phyloP scores from a whole-genome alignment of 2,113 vertebrate species.

The Agelaius tricolor region DNA sequence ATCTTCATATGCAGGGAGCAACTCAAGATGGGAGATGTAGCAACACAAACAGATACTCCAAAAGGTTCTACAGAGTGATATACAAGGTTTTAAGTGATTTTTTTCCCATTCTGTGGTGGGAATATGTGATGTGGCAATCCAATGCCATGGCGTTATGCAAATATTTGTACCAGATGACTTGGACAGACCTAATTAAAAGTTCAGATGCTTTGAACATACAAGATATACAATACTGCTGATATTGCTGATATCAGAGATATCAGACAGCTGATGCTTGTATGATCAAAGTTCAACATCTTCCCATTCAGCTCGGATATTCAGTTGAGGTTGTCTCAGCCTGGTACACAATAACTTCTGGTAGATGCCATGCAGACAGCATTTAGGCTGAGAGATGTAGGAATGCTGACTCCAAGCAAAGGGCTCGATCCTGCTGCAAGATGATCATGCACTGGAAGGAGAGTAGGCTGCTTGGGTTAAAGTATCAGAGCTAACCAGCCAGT shows the following conservation, averaged over 20 bases:
- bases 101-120: neutral
- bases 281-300: neutral
- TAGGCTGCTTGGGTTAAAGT: neutral
- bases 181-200: slow-evolving; percentile 21
- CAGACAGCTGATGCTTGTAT: neutral
- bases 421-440: neutral
- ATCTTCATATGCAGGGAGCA: slow-evolving; percentile 32
- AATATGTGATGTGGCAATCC: neutral
- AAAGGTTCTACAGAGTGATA: neutral
- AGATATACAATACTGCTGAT: slow-evolving; percentile 34
- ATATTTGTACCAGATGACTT: neutral
- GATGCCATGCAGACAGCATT: neutral
- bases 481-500: neutral
- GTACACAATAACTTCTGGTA: neutral
- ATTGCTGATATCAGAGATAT: slow-evolving; percentile 31
- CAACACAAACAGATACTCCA: neutral
- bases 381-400: neutral
- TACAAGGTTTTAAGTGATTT: neutral
- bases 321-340: neutral
- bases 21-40: slow-evolving; percentile 5
- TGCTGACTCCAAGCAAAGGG: neutral
- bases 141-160: neutral
- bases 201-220: neutral
- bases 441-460: neutral
- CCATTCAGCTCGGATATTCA: neutral